Evolutionary conservation across 2,888 invertebrate genomes (phyloP).

Genomic region (Pachycephus smyrnensis): DNA sequence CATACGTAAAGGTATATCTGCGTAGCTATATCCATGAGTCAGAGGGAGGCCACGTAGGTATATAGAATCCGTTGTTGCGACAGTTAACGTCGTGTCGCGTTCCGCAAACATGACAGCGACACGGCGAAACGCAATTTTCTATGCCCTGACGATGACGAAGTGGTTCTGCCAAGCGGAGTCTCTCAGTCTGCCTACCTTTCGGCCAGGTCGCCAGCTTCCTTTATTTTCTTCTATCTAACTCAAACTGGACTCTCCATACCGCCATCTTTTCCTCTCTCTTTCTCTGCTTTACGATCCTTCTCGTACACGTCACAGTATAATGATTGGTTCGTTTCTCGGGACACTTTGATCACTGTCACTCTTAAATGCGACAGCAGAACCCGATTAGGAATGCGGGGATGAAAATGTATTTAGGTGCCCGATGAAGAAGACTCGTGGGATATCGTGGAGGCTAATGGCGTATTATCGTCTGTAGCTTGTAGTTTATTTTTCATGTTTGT

Average conservation of each 20-base stretch:
- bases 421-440: background rate
- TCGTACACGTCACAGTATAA: background rate
- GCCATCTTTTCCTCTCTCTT: background rate
- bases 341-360: background rate
- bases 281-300: background rate
- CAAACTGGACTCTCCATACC: background rate
- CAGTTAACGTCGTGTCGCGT: conserved; percentile 48
- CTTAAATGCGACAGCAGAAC: background rate
- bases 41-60: conserved; percentile 5
- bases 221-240: background rate
- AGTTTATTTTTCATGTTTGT: background rate
- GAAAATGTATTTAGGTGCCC: background rate
- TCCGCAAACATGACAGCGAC: conserved; percentile 49
- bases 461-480: background rate
- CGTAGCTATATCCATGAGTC: background rate
- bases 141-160: conserved; percentile 45
- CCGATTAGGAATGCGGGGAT: background rate
- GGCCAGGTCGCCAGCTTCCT: conserved; percentile 1
- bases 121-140: conserved; percentile 45
- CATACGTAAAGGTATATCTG: background rate
- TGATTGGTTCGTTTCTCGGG: background rate
- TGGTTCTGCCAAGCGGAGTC: conserved; percentile 33
- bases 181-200: conserved; percentile 35
- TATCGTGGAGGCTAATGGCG: background rate
- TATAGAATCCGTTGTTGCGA: conserved; percentile 42